Evolutionary conservation across 1,140 invertebrate genomes (phyloP).

Genomic region (Sinella curviseta): DNA sequence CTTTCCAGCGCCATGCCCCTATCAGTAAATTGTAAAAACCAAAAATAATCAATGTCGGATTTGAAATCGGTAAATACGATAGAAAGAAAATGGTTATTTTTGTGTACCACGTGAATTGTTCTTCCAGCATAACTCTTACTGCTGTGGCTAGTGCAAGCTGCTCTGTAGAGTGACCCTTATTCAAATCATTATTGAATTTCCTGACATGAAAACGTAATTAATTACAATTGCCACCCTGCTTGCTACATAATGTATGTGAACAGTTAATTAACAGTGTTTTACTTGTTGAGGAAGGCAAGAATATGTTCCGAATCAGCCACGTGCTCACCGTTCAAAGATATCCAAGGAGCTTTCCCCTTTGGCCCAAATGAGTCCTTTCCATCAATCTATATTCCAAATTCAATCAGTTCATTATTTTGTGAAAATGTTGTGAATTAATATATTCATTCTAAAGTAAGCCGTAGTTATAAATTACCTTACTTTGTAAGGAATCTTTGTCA

Average conservation of each 20-base stretch:
- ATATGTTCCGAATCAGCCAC: constrained; percentile 57
- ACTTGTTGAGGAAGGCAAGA: constrained; percentile 53
- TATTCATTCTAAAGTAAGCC: not conserved
- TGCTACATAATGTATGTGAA: not conserved
- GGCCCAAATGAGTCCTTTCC: constrained; percentile 43
- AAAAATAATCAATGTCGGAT: not conserved
- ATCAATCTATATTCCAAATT: constrained; percentile 6
- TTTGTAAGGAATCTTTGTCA: constrained; percentile 18
- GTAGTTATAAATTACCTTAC: not conserved
- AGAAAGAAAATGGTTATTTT: not conserved
- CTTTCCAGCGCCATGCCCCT: constrained; percentile 23
- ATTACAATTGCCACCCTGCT: no score
- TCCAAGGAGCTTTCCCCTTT: constrained; percentile 56
- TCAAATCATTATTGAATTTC: constrained; percentile 28
- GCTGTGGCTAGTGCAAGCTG: constrained; percentile 34
- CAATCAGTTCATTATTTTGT: no score
- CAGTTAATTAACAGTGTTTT: not conserved
- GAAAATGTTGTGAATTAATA: not conserved
- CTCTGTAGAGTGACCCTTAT: not conserved
- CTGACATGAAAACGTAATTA: not conserved
- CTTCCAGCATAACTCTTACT: constrained; percentile 35
- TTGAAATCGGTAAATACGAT: not conserved
- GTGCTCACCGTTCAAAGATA: constrained; percentile 55
- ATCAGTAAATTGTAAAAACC: no score
- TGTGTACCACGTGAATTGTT: constrained; percentile 36